Evolutionary conservation across 2,113 vertebrate species (phyloP), one percentile per base, ranked within the genome.

Genomic region (Alosa alosa): DNA sequence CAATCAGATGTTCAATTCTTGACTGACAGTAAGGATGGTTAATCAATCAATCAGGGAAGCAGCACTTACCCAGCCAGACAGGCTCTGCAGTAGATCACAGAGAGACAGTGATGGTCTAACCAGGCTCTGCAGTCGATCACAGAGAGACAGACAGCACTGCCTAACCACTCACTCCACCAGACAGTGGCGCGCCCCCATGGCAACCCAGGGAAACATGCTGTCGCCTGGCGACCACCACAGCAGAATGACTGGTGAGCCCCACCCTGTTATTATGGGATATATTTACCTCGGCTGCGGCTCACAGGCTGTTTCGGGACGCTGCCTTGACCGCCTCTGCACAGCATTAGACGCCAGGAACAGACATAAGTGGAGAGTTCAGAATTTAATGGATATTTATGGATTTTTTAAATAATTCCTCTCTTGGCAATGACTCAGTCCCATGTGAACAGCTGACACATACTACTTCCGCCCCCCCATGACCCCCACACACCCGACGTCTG

Each of bases 241-340:
- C 64, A 72, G 64, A 72, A 72, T 72, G 64, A 72, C 31, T 25
- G 64, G 25, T 72, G 64, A 4, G 64, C 64, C 31, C 57, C 4
- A 36, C n/a, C 64, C 64, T 31, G 25, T 72, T 72, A 72, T 72
- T 72, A 72, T 72, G 64, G 64, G 64, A 36, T 72, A 72, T 72
- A 36, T 72, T 72, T 72, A 64, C 6, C 52, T 57, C 15, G 6
- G 60, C 60, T n/a, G 22, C 6, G n/a, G 57, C 20, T 20, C 7
- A 6, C 47, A 1, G 47, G 47, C 47, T 49, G 47, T 6, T 49
- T 49, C 1, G 2, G 47, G 47, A 49, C 10, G 3, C 47, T 6
- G 7, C 47, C 47, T 11, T 11, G 7, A 8, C 47, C 11, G 9
- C 1, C 7, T 49, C 47, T 11, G 3, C 47, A 1, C 57, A 3